Evolutionary conservation across 1,140 invertebrate genomes (phyloP), one percentile per base, ranked within the genome.

Genomic region (Neotoxoptera formosana): DNA sequence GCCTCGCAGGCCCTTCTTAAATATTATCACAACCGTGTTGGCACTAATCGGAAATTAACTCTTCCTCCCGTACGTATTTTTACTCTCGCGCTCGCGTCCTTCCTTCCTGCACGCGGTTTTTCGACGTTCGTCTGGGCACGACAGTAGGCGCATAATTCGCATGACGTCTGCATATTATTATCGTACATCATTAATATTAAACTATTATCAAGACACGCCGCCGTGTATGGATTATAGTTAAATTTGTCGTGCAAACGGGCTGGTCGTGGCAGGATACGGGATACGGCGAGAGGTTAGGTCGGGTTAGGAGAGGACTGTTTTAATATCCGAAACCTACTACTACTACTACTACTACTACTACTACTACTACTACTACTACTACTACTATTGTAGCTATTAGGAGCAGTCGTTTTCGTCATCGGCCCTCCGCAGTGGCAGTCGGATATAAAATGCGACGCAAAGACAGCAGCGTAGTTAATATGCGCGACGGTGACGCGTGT

Each of bases 271-370:
- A 17, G 14, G n/a, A 76, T 7, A 4, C 21, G 36, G 6, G 21
- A 23, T 4, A 41, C n/a, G n/a, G 34, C 41, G 41, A 86, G 4
- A 51, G 51, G 7, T 3, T 11, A 21, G 11, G 48, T n/a, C n/a
- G 45, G 45, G 47, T 7, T n/a, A n/a, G n/a, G 47, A 51, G 20
- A 88, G 36, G 51, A 88, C 17, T 30, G 4, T 88, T 88, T 88
- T 88, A 88, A 88, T 51, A 89, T 89, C 48, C 87, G 87, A 36
- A n/a, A n/a, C n/a, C n/a, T n/a, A n/a, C n/a, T n/a, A n/a, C n/a
- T n/a, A n/a, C n/a, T n/a, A n/a, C n/a, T n/a, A n/a, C n/a, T n/a
- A n/a, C n/a, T n/a, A n/a, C n/a, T n/a, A n/a, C n/a, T n/a, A n/a
- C n/a, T n/a, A n/a, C n/a, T n/a, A n/a, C n/a, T n/a, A n/a, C n/a